phyloP scores from a whole-genome alignment of 2,113 vertebrate genomes.

The Albula glossodonta region DNA sequence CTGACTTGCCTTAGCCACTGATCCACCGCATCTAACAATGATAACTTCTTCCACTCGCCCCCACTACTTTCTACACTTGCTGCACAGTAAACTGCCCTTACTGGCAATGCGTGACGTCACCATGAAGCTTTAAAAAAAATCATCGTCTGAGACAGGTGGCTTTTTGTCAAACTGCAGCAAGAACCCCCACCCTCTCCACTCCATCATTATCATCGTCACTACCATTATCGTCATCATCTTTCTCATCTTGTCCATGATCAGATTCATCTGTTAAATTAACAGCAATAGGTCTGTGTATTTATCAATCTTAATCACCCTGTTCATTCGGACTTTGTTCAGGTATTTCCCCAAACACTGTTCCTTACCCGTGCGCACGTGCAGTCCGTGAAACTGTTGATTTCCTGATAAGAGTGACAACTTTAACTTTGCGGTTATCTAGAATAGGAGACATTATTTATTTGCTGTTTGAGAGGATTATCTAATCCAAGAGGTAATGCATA shows the following conservation, averaged over 20 bases:
- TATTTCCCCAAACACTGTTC: neutral
- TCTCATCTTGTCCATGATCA: neutral
- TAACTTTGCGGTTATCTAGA: neutral
- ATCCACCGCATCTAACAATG: neutral
- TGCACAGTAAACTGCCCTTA: neutral
- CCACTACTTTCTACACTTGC: neutral
- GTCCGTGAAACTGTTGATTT: neutral
- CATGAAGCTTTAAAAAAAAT: neutral
- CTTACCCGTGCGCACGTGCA: neutral
- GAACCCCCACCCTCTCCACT: neutral
- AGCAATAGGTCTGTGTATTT: neutral
- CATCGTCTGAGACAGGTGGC: neutral
- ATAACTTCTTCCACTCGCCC: neutral
- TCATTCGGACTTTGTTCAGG: neutral
- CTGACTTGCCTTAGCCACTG: neutral
- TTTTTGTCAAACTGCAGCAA: neutral
- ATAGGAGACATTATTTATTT: too few species aligned
- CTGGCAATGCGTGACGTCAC: neutral
- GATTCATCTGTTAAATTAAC: neutral
- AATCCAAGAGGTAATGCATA: too few species aligned
- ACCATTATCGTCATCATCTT: neutral
- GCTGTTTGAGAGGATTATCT: too few species aligned
- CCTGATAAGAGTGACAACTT: neutral
- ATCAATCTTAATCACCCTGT: neutral
- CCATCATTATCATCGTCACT: neutral